Percentiles rank a stretch among this genome's conserved stretches.
phyloP scores from a whole-genome alignment of 2,888 invertebrate species.

The Ecdyonurus torrentis region DNA sequence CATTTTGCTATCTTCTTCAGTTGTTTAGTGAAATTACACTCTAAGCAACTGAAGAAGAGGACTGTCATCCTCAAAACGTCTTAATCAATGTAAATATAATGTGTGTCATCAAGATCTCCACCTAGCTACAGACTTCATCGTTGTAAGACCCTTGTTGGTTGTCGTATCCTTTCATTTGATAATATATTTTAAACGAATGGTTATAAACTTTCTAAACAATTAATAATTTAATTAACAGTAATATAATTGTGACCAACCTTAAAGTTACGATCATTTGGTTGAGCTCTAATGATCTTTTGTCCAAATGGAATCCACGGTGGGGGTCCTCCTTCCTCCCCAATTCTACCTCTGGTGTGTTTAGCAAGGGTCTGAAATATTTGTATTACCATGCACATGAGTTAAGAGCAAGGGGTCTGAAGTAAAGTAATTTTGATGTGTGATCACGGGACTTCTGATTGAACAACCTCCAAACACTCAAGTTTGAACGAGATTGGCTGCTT shows the following conservation, averaged over 20 bases:
- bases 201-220: neutral
- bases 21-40: too few relatives aligned
- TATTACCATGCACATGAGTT: too few relatives aligned
- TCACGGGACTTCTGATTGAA: too few relatives aligned
- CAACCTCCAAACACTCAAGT: too few relatives aligned
- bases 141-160: neutral
- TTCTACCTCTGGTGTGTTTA: constrained; percentile 41
- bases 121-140: too few relatives aligned
- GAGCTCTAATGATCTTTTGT: constrained; percentile 43
- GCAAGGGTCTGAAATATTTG: constrained; percentile 33
- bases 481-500: too few relatives aligned
- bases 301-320: constrained; percentile 90
- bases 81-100: neutral
- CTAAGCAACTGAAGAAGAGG: too few relatives aligned
- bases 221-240: neutral
- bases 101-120: neutral
- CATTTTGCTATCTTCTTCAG: too few relatives aligned
- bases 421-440: too few relatives aligned
- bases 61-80: too few relatives aligned
- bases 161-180: too few relatives aligned
- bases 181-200: neutral
- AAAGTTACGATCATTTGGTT: constrained; percentile 44
- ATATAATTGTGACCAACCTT: constrained; percentile 12
- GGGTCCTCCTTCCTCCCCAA: constrained; percentile 57
- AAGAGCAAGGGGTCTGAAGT: too few relatives aligned